Evolutionary conservation across 2,888 invertebrate species (phyloP), one percentile per base, ranked within the genome.

Genomic region (Laothoe populi): DNA sequence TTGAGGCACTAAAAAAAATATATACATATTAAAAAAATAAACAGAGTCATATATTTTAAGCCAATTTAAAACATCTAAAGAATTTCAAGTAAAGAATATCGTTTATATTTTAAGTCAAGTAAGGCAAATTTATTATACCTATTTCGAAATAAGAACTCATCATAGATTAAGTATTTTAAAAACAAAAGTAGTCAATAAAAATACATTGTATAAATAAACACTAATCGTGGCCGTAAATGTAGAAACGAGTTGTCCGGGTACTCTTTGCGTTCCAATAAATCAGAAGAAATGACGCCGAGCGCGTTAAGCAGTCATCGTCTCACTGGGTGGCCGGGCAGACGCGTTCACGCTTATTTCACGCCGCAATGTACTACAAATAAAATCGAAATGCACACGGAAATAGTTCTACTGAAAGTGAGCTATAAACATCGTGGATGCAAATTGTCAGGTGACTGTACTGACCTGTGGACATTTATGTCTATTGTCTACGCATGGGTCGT

Each of bases 251-350:
- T 75, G 69, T 74, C 84, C 80, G 72, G 83, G 75, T 24, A 80
- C 76, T 74, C 78, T 83, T 78, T 78, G 83, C 80, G 77, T 87
- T 90, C 82, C 83, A 87, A 92, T 92, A 92, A 90, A 92, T 92
- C 92, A 90, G 84, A 82, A 84, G 90, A 87, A 86, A 89, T 92
- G 91, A 91, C 89, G 83, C 79, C 85, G 75, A 72, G 74, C 83
- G 87, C 87, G 89, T 88, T 88, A 89, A 82, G 81, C 90, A 88
- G 88, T 90, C 90, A 83, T 74, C 88, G 77, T 78, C 92, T 74
- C 91, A 64, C 84, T 92, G 92, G 92, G 92, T 92, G 92, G 91
- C 85, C 91, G 82, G 69, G 75, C 77, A 81, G 84, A 81, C 86
- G 86, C 81, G 82, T 87, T 85, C 80, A 87, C 86, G 90, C 84